Evolutionary conservation across 2,797 vertebrate genomes (phyloP).

Genomic region (Sebastolobus alascanus): DNA sequence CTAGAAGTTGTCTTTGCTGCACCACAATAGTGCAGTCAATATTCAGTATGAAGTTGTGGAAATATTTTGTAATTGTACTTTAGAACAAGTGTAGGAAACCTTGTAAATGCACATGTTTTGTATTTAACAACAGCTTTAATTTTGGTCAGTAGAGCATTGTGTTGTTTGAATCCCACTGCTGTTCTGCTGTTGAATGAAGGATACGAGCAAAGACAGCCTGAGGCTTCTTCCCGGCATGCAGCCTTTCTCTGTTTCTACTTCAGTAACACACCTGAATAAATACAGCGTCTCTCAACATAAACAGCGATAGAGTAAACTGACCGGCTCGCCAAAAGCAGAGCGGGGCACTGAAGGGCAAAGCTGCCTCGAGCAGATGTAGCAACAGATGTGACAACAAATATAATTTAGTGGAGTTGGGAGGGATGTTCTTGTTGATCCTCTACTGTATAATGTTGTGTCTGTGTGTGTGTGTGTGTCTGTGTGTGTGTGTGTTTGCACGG

Average conservation of each 20-base stretch:
- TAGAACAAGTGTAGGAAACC: background rate
- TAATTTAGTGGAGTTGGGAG: conserved; percentile 28
- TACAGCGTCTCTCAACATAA: conserved; percentile 56
- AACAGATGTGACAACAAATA: conserved; percentile 65
- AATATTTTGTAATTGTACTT: conserved; percentile 10
- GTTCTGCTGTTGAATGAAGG: conserved; percentile 81
- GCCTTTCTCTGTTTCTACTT: conserved; percentile 41
- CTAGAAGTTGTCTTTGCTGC: background rate
- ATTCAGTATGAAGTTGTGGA: background rate
- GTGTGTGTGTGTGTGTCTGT: conserved; percentile 12
- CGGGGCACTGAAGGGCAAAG: conserved; percentile 19
- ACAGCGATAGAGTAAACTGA: conserved; percentile 56
- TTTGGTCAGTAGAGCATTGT: background rate
- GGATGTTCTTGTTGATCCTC: conserved; percentile 63
- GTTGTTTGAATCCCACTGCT: conserved; percentile 43
- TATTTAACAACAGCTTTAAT: conserved; percentile 2
- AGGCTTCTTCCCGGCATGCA: conserved; percentile 39
- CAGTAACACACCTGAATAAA: conserved; percentile 75
- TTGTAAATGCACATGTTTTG: conserved; percentile 16
- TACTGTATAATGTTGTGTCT: conserved; percentile 26
- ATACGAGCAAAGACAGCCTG: conserved; percentile 36
- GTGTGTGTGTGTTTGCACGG: conserved; percentile 68
- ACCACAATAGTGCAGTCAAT: background rate
- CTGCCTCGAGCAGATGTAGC: conserved; percentile 63
- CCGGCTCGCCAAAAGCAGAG: conserved; percentile 22